Percentiles rank a stretch among this genome's conserved stretches.
These are phyloP conservation scores for Pygmarrhopalites habei DNA, from an alignment of 1,140 invertebrate genomes.

Conservation along the genomic window DNA sequence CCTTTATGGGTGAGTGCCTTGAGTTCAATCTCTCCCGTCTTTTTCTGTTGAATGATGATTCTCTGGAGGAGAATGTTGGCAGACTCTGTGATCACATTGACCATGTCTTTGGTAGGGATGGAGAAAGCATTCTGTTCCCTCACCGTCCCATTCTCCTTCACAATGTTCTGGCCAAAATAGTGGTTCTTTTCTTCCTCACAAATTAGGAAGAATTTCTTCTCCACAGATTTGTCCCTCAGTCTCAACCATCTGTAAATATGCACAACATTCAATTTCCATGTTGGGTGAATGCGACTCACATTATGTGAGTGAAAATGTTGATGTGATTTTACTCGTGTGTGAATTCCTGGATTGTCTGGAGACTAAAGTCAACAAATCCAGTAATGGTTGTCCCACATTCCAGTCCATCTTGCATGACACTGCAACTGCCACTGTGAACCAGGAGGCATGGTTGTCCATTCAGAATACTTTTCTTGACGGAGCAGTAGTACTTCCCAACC, in stretches of 20 bases:
- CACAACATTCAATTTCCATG: background rate
- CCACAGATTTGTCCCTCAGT: conserved; percentile 5
- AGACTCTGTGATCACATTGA: conserved; percentile 26
- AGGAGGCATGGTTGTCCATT: conserved; percentile 10
- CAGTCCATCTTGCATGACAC: conserved; percentile 14
- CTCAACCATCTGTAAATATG: conserved; percentile 17
- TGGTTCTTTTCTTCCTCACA: conserved; percentile 5
- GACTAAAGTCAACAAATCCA: conserved; percentile 19
- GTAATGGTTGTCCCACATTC: conserved; percentile 25
- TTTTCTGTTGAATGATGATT: conserved; percentile 25
- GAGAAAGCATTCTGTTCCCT: background rate
- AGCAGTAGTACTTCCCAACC: conserved; percentile 29
- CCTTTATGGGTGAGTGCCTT: conserved; percentile 16
- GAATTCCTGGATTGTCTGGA: conserved; percentile 29
- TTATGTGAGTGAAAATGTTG: no score
- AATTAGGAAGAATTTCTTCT: conserved; percentile 16
- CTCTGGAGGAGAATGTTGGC: conserved; percentile 25
- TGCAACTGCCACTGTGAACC: conserved; percentile 27
- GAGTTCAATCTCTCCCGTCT: conserved; percentile 22
- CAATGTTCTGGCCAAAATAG: background rate
- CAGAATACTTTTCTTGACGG: conserved; percentile 16
- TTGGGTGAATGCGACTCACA: no score
- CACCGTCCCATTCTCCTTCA: background rate
- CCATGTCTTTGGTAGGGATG: conserved; percentile 5
- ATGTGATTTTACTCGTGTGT: conserved; percentile 35